These are phyloP conservation scores for Esperia sulphurella DNA, from an alignment of 2,888 invertebrate species.

Conservation along the genomic window DNA sequence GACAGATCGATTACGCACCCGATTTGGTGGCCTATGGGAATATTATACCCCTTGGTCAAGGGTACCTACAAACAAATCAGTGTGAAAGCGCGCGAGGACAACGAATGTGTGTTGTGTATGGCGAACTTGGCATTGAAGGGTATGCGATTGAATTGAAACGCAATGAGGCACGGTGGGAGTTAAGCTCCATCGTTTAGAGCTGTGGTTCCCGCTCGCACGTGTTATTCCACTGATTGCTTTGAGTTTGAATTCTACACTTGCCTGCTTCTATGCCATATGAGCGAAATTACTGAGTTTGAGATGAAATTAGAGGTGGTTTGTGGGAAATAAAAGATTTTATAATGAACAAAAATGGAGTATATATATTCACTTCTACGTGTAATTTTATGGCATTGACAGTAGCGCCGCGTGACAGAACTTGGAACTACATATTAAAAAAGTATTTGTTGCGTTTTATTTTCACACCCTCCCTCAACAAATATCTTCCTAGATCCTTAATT, in stretches of 20 bases:
- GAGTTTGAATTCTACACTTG: not conserved
- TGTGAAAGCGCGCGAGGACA: slow-evolving; percentile 39
- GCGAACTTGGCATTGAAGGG: slow-evolving; percentile 66
- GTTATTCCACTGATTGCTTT: not conserved
- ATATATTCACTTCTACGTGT: too few species aligned
- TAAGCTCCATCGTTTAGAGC: not conserved
- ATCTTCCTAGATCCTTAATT: too few species aligned
- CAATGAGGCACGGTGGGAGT: slow-evolving; percentile 38
- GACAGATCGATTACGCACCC: not conserved
- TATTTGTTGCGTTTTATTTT: too few species aligned
- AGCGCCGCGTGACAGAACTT: too few species aligned
- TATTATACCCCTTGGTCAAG: slow-evolving; percentile 35
- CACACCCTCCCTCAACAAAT: too few species aligned
- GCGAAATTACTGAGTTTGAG: slow-evolving; percentile 2
- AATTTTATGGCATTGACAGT: too few species aligned
- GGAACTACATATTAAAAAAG: too few species aligned
- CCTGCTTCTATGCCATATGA: too few species aligned
- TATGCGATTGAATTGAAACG: slow-evolving; percentile 55
- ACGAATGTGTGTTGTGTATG: not conserved
- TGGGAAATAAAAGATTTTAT: too few species aligned
- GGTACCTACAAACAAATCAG: slow-evolving; percentile 62
- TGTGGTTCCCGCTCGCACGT: not conserved
- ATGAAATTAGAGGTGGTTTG: too few species aligned
- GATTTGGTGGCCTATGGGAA: not conserved
- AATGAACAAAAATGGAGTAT: too few species aligned